phyloP scores from a whole-genome alignment of 1,140 invertebrate genomes.

The Heliconius himera region DNA sequence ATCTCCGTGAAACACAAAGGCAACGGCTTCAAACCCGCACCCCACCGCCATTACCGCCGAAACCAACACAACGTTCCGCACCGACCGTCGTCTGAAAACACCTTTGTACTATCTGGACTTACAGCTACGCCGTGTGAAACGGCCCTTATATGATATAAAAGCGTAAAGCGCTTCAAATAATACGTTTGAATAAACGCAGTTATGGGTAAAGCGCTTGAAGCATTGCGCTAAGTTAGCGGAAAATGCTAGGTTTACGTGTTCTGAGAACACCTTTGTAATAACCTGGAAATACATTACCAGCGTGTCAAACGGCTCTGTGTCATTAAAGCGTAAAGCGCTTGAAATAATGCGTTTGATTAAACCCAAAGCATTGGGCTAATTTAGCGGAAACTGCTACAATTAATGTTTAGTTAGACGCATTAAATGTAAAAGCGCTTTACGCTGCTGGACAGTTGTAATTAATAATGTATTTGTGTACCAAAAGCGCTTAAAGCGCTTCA shows the following conservation, averaged over 20 bases:
- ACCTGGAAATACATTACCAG: too few species aligned
- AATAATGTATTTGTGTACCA: too few species aligned
- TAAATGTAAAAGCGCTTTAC: background rate
- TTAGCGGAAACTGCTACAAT: background rate
- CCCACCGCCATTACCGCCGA: constrained; percentile 47
- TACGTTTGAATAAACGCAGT: background rate
- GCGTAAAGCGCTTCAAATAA: background rate
- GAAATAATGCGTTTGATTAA: background rate
- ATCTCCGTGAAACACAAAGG: constrained; percentile 64
- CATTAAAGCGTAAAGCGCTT: background rate
- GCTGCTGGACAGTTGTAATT: background rate
- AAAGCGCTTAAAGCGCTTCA: background rate
- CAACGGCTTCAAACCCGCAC: constrained; percentile 48
- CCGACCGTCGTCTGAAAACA: constrained; percentile 57
- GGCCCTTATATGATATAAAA: background rate
- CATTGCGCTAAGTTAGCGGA: background rate
- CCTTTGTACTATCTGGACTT: background rate
- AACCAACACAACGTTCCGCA: constrained; percentile 44
- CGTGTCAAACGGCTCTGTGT: too few species aligned
- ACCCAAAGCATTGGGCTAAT: background rate
- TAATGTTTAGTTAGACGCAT: background rate
- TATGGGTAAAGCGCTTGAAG: background rate
- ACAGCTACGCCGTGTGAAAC: background rate
- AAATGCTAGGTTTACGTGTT: background rate
- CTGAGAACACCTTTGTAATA: background rate